Evolutionary conservation across 1,140 invertebrate genomes (phyloP).

Genomic region (Tribolium castaneum): DNA sequence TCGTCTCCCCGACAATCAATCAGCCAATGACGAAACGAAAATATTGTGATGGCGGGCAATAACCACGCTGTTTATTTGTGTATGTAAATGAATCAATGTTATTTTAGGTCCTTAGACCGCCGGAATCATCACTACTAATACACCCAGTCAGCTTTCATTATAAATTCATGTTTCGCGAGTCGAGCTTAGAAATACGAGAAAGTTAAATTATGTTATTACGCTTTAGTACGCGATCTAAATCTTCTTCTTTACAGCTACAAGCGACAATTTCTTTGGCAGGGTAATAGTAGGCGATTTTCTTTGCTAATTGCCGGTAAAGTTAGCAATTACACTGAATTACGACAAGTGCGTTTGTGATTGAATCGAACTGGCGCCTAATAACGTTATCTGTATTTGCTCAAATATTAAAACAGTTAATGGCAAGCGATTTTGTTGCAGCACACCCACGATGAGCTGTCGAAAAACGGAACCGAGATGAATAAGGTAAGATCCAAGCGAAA

Average conservation of each 20-base stretch:
- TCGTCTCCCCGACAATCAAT: conserved; percentile 18
- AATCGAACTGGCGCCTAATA: neutral
- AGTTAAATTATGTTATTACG: conserved; percentile 26
- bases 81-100: conserved; percentile 21
- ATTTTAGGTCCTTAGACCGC: neutral
- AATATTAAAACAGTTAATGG: neutral
- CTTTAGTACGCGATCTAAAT: neutral
- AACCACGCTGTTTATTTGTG: neutral
- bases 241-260: conserved; percentile 2
- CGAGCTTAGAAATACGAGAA: neutral
- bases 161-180: conserved; percentile 9
- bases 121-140: neutral
- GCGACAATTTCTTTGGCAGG: conserved; percentile 1
- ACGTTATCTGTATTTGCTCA: neutral
- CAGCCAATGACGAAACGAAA: neutral
- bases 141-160: conserved; percentile 8
- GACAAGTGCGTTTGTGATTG: neutral
- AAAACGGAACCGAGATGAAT: conserved; percentile 61
- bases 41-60: neutral
- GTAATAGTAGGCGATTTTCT: neutral
- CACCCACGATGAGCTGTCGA: conserved; percentile 62
- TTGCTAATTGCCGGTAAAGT: neutral
- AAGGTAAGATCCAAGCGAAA: conserved; percentile 58
- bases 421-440: conserved; percentile 63
- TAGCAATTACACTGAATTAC: conserved; percentile 3